Conservation (phyloP, 2,113 vertebrate genomes). For the Heterochromis multidens region DNA sequence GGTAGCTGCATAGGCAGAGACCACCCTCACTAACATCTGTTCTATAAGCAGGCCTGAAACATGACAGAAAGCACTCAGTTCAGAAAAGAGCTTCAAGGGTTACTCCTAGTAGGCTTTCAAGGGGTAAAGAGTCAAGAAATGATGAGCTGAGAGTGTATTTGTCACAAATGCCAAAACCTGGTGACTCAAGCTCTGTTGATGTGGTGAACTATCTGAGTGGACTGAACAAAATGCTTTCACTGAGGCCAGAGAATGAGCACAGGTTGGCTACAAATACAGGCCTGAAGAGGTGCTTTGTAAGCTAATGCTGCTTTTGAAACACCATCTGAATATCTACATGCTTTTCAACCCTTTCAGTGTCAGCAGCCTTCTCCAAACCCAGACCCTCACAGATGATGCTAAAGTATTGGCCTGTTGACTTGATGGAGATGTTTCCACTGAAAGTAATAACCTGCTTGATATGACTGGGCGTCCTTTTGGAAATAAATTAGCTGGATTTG, state of each 20-base stretch:
- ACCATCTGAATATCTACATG: neutral
- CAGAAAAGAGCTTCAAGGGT: too few species aligned
- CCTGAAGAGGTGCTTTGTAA: too few species aligned
- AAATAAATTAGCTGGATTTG: accelerated
- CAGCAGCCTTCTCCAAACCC: neutral
- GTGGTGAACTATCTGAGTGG: accelerated
- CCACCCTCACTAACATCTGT: too few species aligned
- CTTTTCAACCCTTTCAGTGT: neutral
- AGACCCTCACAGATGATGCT: neutral
- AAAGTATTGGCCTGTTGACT: neutral
- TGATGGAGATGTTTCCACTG: neutral
- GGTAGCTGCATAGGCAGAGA: too few species aligned
- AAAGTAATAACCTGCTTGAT: neutral
- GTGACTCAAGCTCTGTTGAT: neutral
- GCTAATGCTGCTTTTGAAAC: neutral
- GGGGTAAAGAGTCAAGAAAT: neutral
- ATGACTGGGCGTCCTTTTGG: accelerated
- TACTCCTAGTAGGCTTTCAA: accelerated
- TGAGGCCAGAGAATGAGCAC: neutral
- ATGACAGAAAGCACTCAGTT: too few species aligned
- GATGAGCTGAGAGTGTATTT: accelerated
- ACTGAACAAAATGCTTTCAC: neutral
- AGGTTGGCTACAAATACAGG: too few species aligned
- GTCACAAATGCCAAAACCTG: neutral
- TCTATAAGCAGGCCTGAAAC: too few species aligned